Base-by-base conservation (phyloP, 2,888 invertebrate species). In the Barypeithes pellucidus region DNA sequence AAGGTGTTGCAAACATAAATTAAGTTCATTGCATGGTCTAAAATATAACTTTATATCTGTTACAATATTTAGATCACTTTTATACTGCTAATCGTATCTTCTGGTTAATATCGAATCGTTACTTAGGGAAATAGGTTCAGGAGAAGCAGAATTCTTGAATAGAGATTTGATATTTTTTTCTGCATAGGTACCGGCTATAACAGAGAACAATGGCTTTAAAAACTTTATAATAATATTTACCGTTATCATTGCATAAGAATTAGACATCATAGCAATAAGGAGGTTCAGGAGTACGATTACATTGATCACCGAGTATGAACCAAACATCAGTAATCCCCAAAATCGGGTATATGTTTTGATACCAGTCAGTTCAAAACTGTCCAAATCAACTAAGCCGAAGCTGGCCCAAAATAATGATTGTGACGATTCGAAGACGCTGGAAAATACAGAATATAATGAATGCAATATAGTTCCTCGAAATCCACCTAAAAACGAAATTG, bases 181-280 rank as follows among this genome's bases (percentile, higher is more conserved):
- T n/a, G n/a, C n/a, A n/a, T n/a, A n/a, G n/a, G n/a, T n/a, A n/a
- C n/a, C n/a, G n/a, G n/a, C n/a, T n/a, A n/a, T n/a, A n/a, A n/a
- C n/a, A n/a, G n/a, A n/a, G n/a, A n/a, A n/a, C n/a, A n/a, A n/a
- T n/a, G n/a, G n/a, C n/a, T n/a, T n/a, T n/a, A n/a, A n/a, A n/a
- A n/a, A n/a, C n/a, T n/a, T n/a, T n/a, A n/a, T n/a, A n/a, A n/a
- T n/a, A n/a, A 24, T 14, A 87, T 92, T 91, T 87, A 97, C 97
- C 84, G 92, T 93, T 82, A 98, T 98, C 87, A 94, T 92, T 59
- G 96, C 94, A 84, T 96, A 98, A 1, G 97, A 97, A 87, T 97
- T 98, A 81, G 96, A 96, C 97, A 98, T 97, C 98, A 98, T 98
- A 79, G 98, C 98, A 82, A 98, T 98, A 77, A 98, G 92, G 73